Evolutionary conservation across 2,888 invertebrate genomes (phyloP).

Genomic region (Phymatocera aterrima): DNA sequence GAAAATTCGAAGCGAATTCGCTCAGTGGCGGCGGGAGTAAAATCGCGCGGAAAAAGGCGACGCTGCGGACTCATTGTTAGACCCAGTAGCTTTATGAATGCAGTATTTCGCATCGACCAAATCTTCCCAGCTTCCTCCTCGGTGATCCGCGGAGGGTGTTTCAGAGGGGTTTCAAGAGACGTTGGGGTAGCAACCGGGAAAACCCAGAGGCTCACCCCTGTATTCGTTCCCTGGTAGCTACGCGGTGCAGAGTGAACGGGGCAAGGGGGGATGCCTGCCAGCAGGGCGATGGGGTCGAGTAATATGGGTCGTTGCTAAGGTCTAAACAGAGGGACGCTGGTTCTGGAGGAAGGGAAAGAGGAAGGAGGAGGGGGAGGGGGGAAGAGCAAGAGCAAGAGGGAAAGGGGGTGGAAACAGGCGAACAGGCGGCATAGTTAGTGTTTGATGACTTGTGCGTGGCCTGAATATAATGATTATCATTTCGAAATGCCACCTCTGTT

Average conservation of each 20-base stretch:
- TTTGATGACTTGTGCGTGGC: constrained; percentile 63
- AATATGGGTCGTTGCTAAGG: constrained; percentile 57
- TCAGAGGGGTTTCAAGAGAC: constrained; percentile 39
- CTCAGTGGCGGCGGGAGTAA: too few species aligned
- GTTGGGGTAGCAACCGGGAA: constrained; percentile 47
- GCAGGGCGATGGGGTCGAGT: constrained; percentile 47
- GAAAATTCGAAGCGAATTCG: too few species aligned
- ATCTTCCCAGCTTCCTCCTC: constrained; percentile 29
- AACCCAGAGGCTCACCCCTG: constrained; percentile 46
- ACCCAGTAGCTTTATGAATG: too few species aligned
- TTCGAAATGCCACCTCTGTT: constrained; percentile 44
- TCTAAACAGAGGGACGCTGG: constrained; percentile 38
- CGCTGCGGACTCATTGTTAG: too few species aligned
- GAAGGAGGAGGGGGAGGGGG: neutral
- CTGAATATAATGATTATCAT: constrained; percentile 54
- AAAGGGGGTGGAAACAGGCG: neutral
- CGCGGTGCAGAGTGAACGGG: neutral
- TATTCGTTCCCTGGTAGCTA: constrained; percentile 42
- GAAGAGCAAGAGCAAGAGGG: neutral
- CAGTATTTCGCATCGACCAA: constrained; percentile 12
- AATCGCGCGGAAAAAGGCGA: too few species aligned
- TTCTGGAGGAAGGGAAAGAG: neutral
- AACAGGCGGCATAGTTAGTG: constrained; percentile 54
- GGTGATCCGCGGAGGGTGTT: constrained; percentile 36
- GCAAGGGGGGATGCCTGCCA: neutral